phyloP scores from a whole-genome alignment of 2,797 vertebrate genomes.

The Melanotaenia boesemani region DNA sequence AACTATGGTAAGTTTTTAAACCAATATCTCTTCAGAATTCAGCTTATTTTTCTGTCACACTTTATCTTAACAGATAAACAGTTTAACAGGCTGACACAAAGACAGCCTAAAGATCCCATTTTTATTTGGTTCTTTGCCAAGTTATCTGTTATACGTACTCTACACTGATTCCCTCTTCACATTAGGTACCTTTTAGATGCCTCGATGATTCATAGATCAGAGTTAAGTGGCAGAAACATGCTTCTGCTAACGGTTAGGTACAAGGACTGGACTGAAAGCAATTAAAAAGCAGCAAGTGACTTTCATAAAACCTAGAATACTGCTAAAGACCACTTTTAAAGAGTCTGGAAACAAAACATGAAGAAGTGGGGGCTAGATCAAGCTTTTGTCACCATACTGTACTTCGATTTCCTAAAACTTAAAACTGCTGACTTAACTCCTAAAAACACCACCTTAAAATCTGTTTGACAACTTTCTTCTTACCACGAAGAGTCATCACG shows the following conservation, averaged over 20 bases:
- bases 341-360: not conserved
- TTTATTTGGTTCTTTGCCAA: not conserved
- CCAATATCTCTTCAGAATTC: not conserved
- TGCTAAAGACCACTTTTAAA: not conserved
- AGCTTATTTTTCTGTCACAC: not conserved
- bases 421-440: not conserved
- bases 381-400: not conserved
- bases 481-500: not conserved
- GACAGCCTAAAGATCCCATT: not conserved
- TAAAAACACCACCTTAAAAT: no score
- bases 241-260: not conserved
- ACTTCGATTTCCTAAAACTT: not conserved
- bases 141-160: not conserved
- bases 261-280: not conserved
- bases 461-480: not conserved
- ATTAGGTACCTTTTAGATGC: not conserved
- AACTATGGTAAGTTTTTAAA: not conserved
- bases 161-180: not conserved
- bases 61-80: not conserved
- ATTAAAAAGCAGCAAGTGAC: not conserved
- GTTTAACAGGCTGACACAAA: not conserved
- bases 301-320: not conserved
- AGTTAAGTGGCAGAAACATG: not conserved
- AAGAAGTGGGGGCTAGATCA: not conserved
- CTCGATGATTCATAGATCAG: not conserved